phyloP scores from a whole-genome alignment of 1,140 invertebrate genomes.

The Parapsyche elsis region DNA sequence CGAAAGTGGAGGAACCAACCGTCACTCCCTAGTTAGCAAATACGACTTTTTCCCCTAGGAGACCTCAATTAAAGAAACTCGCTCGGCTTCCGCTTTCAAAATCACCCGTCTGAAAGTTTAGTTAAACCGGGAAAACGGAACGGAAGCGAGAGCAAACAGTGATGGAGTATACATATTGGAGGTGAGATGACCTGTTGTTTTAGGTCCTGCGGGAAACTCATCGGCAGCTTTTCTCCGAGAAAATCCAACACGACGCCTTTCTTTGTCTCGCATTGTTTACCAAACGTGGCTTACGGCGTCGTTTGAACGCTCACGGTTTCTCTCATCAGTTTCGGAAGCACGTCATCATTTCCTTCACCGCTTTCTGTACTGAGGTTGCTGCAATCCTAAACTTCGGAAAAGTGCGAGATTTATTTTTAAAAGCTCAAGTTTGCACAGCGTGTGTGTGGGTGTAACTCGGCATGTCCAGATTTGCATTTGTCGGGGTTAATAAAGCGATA shows the following conservation, averaged over 20 bases:
- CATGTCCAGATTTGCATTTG: conserved; percentile 38
- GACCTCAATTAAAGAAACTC: conserved; percentile 26
- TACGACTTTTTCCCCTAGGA: neutral
- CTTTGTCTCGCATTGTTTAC: neutral
- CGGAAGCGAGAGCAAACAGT: conserved; percentile 1
- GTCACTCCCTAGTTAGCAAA: conserved; percentile 10
- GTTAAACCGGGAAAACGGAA: neutral
- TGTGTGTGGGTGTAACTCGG: neutral
- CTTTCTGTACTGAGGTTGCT: too few species aligned
- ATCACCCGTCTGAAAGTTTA: neutral
- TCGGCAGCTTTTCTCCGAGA: neutral
- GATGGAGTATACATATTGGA: neutral
- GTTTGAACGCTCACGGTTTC: too few species aligned
- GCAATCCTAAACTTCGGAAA: too few species aligned
- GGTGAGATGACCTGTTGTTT: conserved; percentile 25
- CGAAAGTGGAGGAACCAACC: too few species aligned
- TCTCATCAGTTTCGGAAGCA: too few species aligned
- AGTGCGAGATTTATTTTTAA: too few species aligned
- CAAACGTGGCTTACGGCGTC: neutral
- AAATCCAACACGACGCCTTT: neutral
- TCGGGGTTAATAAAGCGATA: conserved; percentile 36
- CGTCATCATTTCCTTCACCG: too few species aligned
- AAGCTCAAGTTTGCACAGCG: too few species aligned
- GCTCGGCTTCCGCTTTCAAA: too few species aligned
- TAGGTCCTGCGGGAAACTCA: neutral